Evolutionary conservation across 2,113 vertebrate species (phyloP).

Genomic region (Lates calcarifer): DNA sequence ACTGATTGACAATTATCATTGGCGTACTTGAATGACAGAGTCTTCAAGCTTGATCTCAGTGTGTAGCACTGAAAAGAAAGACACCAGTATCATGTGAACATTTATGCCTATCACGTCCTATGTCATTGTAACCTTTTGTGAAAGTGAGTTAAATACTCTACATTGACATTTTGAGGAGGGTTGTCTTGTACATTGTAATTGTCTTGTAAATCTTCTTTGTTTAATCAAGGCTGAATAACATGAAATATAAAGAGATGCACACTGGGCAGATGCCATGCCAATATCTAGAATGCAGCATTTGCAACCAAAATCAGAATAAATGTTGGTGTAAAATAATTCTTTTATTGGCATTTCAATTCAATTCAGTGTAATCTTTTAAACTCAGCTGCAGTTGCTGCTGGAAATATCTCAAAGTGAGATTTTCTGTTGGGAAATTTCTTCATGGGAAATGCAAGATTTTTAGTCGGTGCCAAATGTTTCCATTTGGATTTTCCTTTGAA

Average conservation of each 20-base stretch:
- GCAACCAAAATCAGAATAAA: not conserved
- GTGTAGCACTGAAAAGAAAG: conserved; percentile 89
- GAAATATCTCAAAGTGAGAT: not conserved
- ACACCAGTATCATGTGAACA: not conserved
- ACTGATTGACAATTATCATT: conserved; percentile 84
- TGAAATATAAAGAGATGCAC: not conserved
- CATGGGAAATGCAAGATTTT: not conserved
- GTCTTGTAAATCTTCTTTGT: too few species aligned
- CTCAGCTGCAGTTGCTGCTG: not conserved
- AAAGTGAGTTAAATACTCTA: not conserved
- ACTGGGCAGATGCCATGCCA: not conserved
- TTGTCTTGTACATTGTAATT: too few species aligned
- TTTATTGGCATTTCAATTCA: not conserved
- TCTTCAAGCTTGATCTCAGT: conserved; percentile 60
- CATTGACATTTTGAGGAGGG: not conserved
- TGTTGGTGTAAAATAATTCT: not conserved
- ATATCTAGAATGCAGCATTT: not conserved
- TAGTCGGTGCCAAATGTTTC: not conserved
- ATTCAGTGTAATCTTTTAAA: not conserved
- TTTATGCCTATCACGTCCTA: not conserved
- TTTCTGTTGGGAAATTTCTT: not conserved
- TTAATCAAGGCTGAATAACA: not conserved
- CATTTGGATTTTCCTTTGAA: not conserved
- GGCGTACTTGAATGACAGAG: conserved; percentile 82
- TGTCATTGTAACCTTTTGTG: not conserved